Base-by-base conservation (phyloP, 2,797 vertebrate species). In the Eurystomus glaucurus region DNA sequence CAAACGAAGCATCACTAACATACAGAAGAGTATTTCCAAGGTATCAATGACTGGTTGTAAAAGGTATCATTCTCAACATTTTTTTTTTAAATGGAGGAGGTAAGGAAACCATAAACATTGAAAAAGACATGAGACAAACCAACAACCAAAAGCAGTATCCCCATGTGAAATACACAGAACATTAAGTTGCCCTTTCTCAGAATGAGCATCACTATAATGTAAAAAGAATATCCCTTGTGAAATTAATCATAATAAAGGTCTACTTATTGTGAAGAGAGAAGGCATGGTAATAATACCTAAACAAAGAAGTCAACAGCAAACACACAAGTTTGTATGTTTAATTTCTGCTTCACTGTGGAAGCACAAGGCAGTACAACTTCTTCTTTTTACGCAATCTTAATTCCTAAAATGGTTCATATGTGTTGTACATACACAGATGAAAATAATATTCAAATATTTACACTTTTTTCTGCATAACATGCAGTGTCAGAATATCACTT, bases 1-100 rank as follows among this genome's bases (percentile, higher is more conserved):
- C 75, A 89, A 93, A 61, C 54, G 62, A 81, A 95, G 66, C 43
- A 90, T 54, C 20, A 86, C 43, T 85, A 86, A 60, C 31, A 81
- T 57, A 93, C 8, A 17, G 76, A 92, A 60, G 18, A 74, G 37
- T 61, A 76, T 66, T 95, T 93, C 78, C 46, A 79, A 51, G 35
- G 13, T 77, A 69, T 68, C 21, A 70, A 16, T 11, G 37, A 81
- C 17, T 45, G 31, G 17, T 37, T 84, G 39, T 18, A 62, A 95
- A 75, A 89, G 3, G 6, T 65, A n/a, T 12, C 22, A 23, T 62
- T 55, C 33, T 48, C 21, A 33, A 3, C 5, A 4, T 25, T 22
- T 39, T 43, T 66, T 51, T 77, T 58, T 43, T 1, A 7, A 57
- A 64, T 8, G 6, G 8, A 60, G 18, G 14, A 55, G 8, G 31